Base-by-base conservation (phyloP, 2,113 vertebrate species). In the Misgurnus mizolepis region DNA sequence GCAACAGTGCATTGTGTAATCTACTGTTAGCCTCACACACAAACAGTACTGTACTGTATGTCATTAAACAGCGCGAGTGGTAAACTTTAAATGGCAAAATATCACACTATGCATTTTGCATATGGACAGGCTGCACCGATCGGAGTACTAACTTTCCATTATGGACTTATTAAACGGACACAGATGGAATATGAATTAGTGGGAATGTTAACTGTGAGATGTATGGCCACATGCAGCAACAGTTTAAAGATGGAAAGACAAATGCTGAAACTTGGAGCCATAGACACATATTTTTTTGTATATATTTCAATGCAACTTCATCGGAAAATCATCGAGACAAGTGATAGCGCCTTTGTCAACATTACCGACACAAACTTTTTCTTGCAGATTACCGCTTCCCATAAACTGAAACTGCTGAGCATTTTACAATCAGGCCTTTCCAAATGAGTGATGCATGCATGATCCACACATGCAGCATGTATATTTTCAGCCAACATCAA, bases 11-110 rank as follows among this genome's bases (percentile, higher is more conserved):
- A 77, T 73, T 50, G 18, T 82, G 47, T 18, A 78, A 71, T 81
- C 82, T 80, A 67, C 82, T 66, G 55, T 76, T 78, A 45, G 60
- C 56, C 79, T 81, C 45, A 67, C 34, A 78, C 75, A 7, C 39
- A 55, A 34, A 55, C 0, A 67, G 6, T 22, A 45, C 56, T 34
- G 62, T 56, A 76, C 60, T 18, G 58, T 49, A 75, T 9, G 41
- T 34, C 41, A 62, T 62, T 62, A 64, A 41, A 62, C 43, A 39
- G 8, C 1, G 49, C 60, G 22, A 27, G 45, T 4, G 65, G 40
- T 40, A 47, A 7, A 7, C 40, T 73, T 60, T 60, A 27, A 8
- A 69, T 50, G 41, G 73, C 67, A 53, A 40, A 61, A 40, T 68
- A 40, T 45, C 61, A 56, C 34, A 79, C 69, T 34, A 41, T 50